Evolutionary conservation across 2,888 invertebrate genomes (phyloP).

Genomic region (Cabera pusaria): DNA sequence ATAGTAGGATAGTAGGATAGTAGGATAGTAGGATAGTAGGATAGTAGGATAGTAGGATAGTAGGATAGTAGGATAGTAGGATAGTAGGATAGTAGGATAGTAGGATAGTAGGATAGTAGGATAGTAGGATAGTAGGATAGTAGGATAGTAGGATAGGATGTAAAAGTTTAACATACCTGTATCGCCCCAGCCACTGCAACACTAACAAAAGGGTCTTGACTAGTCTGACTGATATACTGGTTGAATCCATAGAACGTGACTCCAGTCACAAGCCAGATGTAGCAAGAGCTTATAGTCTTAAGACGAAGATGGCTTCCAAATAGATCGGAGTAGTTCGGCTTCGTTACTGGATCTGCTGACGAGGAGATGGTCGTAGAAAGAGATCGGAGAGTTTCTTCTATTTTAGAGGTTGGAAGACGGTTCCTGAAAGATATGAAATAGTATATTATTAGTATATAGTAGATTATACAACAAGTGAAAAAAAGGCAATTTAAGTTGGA

Average conservation of each 20-base stretch:
- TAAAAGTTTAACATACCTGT: slow-evolving; percentile 62
- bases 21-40: too few relatives aligned
- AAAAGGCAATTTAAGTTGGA: too few relatives aligned
- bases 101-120: too few relatives aligned
- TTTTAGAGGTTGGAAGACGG: slow-evolving; percentile 70
- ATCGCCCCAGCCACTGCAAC: slow-evolving; percentile 85
- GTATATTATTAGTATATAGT: too few relatives aligned
- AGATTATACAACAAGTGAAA: too few relatives aligned
- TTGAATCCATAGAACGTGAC: slow-evolving; percentile 93
- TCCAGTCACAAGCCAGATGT: slow-evolving; percentile 92
- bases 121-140: too few relatives aligned
- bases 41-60: too few relatives aligned
- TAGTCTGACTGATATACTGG: slow-evolving; percentile 91
- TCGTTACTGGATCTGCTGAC: slow-evolving; percentile 37
- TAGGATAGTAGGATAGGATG: too few relatives aligned
- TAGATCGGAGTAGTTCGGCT: slow-evolving; percentile 84
- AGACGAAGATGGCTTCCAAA: slow-evolving; percentile 85
- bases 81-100: too few relatives aligned
- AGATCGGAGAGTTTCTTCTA: slow-evolving; percentile 68
- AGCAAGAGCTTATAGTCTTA: slow-evolving; percentile 86
- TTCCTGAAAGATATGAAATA: slow-evolving; percentile 72
- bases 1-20: too few relatives aligned
- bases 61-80: too few relatives aligned
- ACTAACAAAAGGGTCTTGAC: slow-evolving; percentile 91
- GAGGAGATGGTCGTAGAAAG: slow-evolving; percentile 48